Percentiles rank a stretch among this genome's conserved stretches.
phyloP scores from a whole-genome alignment of 2,888 invertebrate genomes.

The Bruchidius siliquastri region DNA sequence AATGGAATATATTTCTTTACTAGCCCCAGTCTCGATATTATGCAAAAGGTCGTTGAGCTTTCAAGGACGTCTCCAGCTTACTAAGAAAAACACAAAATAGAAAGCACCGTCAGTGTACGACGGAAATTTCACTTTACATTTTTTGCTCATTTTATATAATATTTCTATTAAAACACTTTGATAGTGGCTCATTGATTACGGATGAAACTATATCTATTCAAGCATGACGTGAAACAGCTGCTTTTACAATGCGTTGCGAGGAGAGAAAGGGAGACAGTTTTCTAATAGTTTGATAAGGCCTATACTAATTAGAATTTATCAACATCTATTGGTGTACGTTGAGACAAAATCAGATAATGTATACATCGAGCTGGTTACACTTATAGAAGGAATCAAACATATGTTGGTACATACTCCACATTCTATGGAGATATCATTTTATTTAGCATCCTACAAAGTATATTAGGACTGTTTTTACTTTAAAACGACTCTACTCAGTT shows the following conservation, averaged over 20 bases:
- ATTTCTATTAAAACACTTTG: neutral
- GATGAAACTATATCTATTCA: neutral
- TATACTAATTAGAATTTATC: too few species aligned
- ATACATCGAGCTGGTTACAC: too few species aligned
- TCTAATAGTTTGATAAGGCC: neutral
- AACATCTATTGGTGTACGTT: too few species aligned
- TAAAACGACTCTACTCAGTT: too few species aligned
- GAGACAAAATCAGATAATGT: too few species aligned
- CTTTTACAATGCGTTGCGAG: neutral
- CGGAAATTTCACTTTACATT: neutral
- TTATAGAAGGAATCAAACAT: too few species aligned
- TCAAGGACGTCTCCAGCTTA: neutral
- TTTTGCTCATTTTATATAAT: neutral
- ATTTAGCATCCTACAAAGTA: too few species aligned
- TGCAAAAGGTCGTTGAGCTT: neutral
- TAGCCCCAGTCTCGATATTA: neutral
- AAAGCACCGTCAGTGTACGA: neutral
- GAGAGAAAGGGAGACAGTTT: neutral
- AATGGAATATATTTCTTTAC: too few species aligned
- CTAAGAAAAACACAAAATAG: neutral
- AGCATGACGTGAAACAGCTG: neutral
- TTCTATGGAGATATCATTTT: too few species aligned
- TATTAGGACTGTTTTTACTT: too few species aligned
- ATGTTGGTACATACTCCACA: too few species aligned
- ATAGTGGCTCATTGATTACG: neutral